Base-by-base conservation (phyloP, 2,797 vertebrate species). In the Urophycis tenuis region DNA sequence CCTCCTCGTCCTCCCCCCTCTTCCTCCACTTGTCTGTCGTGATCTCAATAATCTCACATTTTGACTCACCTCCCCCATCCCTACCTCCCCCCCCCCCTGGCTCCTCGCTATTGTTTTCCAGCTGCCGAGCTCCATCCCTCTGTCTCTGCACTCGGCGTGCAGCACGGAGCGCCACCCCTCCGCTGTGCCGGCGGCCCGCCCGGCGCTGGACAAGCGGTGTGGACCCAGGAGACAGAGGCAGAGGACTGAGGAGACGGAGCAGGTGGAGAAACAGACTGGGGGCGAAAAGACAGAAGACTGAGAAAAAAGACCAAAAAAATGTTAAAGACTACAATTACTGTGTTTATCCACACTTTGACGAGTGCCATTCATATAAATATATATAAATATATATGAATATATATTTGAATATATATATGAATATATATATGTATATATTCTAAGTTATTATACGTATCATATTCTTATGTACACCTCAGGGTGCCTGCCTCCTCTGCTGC, bases 401-500 rank as follows among this genome's bases (percentile, higher is more conserved):
- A 67, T 53, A 53, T 64, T 1, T 70, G 1, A 30, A 70, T 17
- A 71, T 32, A 33, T 71, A 71, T 33, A 71, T 71, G 29, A 25
- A 70, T 70, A 69, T 69, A 69, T 69, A 70, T 70, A 70, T 71
- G 19, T n/a, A 79, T 82, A 77, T 77, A 77, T 81, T 83, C 39
- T 77, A 75, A 75, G 71, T 74, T 73, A 73, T 72, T 74, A 77
- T 80, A 67, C 25, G 71, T 79, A 45, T 78, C 53, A 80, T 81
- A 36, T 33, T 73, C 60, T 74, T 74, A 76, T 60, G 77, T 77
- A 78, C 80, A 81, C 77, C 84, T 86, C 86, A 86, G 82, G 87
- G 73, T 86, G 83, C 81, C 83, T 85, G 82, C 76, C 74, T 86
- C 77, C 75, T 78, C 25, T 84, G 70, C 76, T 80, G 71, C 76